A percentile compares a stretch with the other conserved stretches of the same genome.
These are phyloP conservation scores for Dascyllus trimaculatus DNA, from an alignment of 2,113 vertebrate genomes.

Conservation along the genomic window DNA sequence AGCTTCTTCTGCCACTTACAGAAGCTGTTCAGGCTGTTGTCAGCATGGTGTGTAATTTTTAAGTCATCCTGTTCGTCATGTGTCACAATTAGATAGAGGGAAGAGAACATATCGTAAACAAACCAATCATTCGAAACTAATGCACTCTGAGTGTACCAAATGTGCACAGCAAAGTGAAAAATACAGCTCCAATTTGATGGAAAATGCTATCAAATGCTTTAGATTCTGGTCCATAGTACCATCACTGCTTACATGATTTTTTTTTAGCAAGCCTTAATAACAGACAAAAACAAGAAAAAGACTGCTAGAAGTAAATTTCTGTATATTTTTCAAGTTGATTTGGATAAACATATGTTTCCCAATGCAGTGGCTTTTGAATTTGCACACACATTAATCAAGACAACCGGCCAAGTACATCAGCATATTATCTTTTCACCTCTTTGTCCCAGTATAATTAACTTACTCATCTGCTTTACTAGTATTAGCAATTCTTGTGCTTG, in stretches of 20 bases:
- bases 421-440: too few species aligned
- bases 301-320: too few species aligned
- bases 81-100: background rate
- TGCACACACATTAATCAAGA: too few species aligned
- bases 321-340: too few species aligned
- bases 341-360: too few species aligned
- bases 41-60: slow-evolving; percentile 95
- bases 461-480: too few species aligned
- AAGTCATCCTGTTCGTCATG: slow-evolving; percentile 88
- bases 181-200: background rate
- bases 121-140: background rate
- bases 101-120: background rate
- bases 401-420: too few species aligned
- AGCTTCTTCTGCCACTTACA: slow-evolving; percentile 97
- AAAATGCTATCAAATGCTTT: background rate
- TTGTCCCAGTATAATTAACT: too few species aligned
- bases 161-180: background rate
- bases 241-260: background rate
- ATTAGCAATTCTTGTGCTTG: too few species aligned
- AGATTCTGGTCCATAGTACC: background rate
- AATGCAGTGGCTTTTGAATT: too few species aligned
- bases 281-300: background rate
- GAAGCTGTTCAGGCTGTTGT: slow-evolving; percentile 94
- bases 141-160: background rate
- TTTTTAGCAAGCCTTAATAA: background rate